A percentile compares a stretch with the other conserved stretches of the same genome.
These are phyloP conservation scores for Metaphire vulgaris DNA, from an alignment of 1,140 invertebrate species.

Conservation along the genomic window DNA sequence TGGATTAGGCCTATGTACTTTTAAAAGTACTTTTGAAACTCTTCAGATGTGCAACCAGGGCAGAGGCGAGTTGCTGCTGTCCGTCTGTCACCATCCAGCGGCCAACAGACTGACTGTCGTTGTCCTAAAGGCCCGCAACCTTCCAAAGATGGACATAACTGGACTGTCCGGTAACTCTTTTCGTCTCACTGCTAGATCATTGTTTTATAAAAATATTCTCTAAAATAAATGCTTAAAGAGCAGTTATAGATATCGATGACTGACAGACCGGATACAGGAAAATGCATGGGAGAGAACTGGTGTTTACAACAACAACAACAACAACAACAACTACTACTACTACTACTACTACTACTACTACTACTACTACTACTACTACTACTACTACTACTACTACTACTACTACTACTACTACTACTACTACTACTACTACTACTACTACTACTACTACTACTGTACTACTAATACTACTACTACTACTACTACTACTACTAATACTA, in stretches of 20 bases:
- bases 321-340: background rate
- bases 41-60: slow-evolving; percentile 63
- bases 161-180: slow-evolving; percentile 64
- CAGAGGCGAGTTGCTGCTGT: slow-evolving; percentile 68
- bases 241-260: too few relatives aligned
- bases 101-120: slow-evolving; percentile 71
- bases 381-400: slow-evolving; percentile 2
- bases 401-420: slow-evolving; percentile 3
- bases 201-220: too few relatives aligned
- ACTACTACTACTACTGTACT: too few relatives aligned
- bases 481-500: too few relatives aligned
- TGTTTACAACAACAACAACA: too few relatives aligned
- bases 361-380: slow-evolving; percentile 2
- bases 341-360: slow-evolving; percentile 3
- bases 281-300: too few relatives aligned
- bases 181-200: too few relatives aligned
- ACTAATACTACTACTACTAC: too few relatives aligned
- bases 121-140: slow-evolving; percentile 70
- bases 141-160: slow-evolving; percentile 75
- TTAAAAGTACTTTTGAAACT: too few relatives aligned
- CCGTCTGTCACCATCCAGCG: slow-evolving; percentile 69
- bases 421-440: background rate
- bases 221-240: too few relatives aligned
- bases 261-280: too few relatives aligned
- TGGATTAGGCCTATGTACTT: too few relatives aligned